Evolutionary conservation across 2,113 vertebrate genomes (phyloP).

Genomic region (Cottus gobio): DNA sequence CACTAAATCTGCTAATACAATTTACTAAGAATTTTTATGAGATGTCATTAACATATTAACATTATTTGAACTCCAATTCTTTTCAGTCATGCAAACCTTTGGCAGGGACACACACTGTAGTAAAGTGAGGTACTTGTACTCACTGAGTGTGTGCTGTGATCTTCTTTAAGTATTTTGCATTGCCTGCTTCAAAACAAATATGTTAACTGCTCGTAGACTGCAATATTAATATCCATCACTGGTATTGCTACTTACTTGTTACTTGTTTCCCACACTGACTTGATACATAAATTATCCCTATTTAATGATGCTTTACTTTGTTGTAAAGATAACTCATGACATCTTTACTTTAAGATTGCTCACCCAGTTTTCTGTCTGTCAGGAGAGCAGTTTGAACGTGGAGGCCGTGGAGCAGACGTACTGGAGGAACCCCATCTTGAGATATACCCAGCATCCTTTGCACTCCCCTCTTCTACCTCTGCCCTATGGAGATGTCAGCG

Average conservation of each 20-base stretch:
- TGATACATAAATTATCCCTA: neutral
- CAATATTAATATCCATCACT: neutral
- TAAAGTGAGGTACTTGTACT: slow-evolving; percentile 80
- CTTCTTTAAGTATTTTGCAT: neutral
- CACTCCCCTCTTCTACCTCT: slow-evolving; percentile 93
- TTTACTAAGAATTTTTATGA: neutral
- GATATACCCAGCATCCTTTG: slow-evolving; percentile 94
- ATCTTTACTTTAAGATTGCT: neutral
- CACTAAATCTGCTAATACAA: neutral
- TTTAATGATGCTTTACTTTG: neutral
- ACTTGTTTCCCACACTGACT: neutral
- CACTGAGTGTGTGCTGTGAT: slow-evolving; percentile 69
- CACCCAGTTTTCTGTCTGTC: slow-evolving; percentile 25
- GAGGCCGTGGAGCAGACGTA: slow-evolving; percentile 94
- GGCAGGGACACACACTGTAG: slow-evolving; percentile 74
- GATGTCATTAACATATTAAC: slow-evolving; percentile 39
- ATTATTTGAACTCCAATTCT: slow-evolving; percentile 52
- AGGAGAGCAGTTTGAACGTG: slow-evolving; percentile 92
- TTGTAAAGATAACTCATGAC: neutral
- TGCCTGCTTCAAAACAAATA: too few species aligned
- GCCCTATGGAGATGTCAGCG: slow-evolving; percentile 89
- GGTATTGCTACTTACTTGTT: neutral
- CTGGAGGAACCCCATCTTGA: slow-evolving; percentile 91
- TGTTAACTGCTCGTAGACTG: neutral
- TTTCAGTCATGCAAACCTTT: slow-evolving; percentile 74